Evolutionary conservation across 2,888 invertebrate species (phyloP), one percentile per base, ranked within the genome.

Genomic region (Taenaris catops): DNA sequence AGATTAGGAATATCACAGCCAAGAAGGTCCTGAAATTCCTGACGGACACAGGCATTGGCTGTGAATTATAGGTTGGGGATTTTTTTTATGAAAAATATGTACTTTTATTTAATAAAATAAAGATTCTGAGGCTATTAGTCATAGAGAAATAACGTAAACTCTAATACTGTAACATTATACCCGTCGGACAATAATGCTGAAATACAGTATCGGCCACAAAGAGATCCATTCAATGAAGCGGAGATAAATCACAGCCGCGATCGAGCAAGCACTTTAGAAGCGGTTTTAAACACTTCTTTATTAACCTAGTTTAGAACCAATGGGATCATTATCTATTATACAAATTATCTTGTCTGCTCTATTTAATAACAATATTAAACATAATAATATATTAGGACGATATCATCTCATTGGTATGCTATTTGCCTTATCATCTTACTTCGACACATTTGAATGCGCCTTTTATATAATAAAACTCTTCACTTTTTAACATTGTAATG

Each of bases 201-300:
- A 39, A 41, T 41, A 42, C 47, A 45, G 48, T 51, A 46, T 51
- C 48, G 45, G 36, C 43, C 44, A 53, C 54, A 55, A 57, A 55
- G 54, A 55, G 55, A 55, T 57, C 46, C 46, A 44, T 50, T 53
- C 49, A 58, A 55, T 56, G 48, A 46, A 45, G 44, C 42, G 40
- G 45, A 54, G 56, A 56, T 56, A 56, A 52, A 52, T 51, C 53
- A 51, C 49, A 49, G 43, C 45, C 40, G 26, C 45, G 42, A 45
- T 39, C 34, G 39, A 35, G 44, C 51, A 44, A 44, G 41, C 29
- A 46, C 46, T 41, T 47, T 41, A 41, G 36, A 41, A 41, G 37
- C 38, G 35, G 39, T 31, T 40, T 44, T 41, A 31, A 45, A 41
- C 41, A 44, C 38, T 44, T 34, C 43, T 41, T 43, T 41, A 40